Evolutionary conservation across 2,888 invertebrate species (phyloP).

Genomic region (Acrocyrtus sp.): DNA sequence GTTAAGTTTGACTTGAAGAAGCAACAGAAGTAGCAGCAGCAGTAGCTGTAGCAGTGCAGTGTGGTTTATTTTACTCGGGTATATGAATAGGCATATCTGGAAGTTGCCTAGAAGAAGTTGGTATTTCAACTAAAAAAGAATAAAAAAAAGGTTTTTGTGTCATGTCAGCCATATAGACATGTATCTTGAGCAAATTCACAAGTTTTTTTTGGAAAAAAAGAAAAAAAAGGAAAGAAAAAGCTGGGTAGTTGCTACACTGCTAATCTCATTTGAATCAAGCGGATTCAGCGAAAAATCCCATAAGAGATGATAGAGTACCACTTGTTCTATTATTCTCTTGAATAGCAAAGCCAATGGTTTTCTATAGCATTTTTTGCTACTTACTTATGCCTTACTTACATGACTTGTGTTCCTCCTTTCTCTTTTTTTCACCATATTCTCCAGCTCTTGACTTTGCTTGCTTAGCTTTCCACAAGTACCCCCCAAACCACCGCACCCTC

Average conservation of each 20-base stretch:
- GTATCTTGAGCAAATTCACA: conserved; percentile 36
- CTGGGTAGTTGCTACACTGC: conserved; percentile 47
- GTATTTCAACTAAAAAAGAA: conserved; percentile 14
- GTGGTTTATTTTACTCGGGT: no score
- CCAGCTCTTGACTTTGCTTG: conserved; percentile 45
- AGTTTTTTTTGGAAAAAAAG: not conserved
- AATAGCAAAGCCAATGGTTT: conserved; percentile 43
- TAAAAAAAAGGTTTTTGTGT: conserved; percentile 35
- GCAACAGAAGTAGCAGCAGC: no score
- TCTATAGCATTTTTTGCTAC: conserved; percentile 23
- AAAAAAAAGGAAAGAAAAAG: conserved; percentile 12
- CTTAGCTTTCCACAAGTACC: conserved; percentile 50
- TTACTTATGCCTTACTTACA: conserved; percentile 12
- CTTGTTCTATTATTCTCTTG: conserved; percentile 52
- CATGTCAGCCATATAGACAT: conserved; percentile 35
- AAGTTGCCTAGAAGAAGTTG: no score
- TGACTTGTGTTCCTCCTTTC: conserved; percentile 7
- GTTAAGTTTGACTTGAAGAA: no score
- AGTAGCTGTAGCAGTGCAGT: no score
- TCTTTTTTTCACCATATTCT: no score
- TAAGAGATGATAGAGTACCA: conserved; percentile 56
- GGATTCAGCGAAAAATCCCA: conserved; percentile 58
- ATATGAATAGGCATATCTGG: no score
- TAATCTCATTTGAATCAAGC: conserved; percentile 60
- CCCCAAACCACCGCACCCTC: conserved; percentile 6